phyloP scores from a whole-genome alignment of 2,113 vertebrate genomes.

The Onychostruthus taczanowskii region DNA sequence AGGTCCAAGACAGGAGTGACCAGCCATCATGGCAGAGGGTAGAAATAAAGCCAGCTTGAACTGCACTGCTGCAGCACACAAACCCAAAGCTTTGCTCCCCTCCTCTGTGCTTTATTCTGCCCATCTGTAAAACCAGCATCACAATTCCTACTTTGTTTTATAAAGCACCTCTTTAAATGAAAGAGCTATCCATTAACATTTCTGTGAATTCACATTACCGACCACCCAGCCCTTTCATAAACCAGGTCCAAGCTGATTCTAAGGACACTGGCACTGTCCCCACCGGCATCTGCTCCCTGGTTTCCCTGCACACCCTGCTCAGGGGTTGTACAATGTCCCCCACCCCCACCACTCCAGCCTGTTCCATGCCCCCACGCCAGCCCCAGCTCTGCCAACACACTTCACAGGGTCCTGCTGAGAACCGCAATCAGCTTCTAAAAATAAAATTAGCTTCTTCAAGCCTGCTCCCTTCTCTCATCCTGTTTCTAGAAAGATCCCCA shows the following conservation, averaged over 20 bases:
- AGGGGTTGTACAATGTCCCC: background rate
- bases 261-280: background rate
- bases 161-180: background rate
- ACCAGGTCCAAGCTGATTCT: background rate
- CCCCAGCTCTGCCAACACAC: background rate
- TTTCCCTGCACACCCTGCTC: background rate
- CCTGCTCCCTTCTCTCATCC: background rate
- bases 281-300: background rate
- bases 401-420: background rate
- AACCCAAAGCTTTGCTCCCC: background rate
- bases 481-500: background rate
- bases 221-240: background rate
- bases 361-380: accelerated
- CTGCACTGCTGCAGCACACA: background rate
- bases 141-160: background rate
- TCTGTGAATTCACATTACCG: background rate
- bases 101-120: background rate
- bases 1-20: background rate
- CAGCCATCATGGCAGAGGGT: background rate
- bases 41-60: background rate
- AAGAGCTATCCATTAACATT: background rate
- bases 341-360: background rate
- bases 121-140: background rate
- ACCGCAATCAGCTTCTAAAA: background rate
- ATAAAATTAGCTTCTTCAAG: background rate